phyloP scores from a whole-genome alignment of 1,140 invertebrate species.

The Ostrea edulis region DNA sequence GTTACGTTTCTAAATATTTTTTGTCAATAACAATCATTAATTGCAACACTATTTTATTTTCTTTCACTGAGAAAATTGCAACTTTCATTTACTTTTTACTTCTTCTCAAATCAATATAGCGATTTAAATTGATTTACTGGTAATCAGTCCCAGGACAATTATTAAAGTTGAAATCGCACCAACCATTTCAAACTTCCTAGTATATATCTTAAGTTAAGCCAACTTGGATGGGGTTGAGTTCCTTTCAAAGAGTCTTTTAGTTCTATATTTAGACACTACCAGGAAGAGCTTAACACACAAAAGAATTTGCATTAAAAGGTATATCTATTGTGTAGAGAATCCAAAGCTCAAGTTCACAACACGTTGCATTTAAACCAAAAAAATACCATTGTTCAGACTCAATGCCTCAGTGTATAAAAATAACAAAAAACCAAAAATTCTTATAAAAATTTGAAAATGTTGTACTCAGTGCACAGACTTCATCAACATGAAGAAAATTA shows the following conservation, averaged over 20 bases:
- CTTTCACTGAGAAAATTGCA: not conserved
- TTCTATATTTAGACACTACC: not conserved
- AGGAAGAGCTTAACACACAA: slow-evolving; percentile 2
- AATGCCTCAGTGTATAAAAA: not conserved
- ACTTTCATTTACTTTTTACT: not conserved
- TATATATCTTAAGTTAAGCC: not conserved
- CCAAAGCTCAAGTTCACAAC: not conserved
- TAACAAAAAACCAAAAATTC: not conserved
- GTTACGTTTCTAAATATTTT: not conserved
- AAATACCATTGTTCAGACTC: not conserved
- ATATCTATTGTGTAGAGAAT: not conserved
- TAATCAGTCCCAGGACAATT: not conserved
- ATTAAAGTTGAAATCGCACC: not conserved
- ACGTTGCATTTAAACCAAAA: not conserved
- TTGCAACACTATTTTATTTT: too few relatives aligned
- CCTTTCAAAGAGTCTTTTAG: slow-evolving; percentile 26
- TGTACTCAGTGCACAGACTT: too few relatives aligned
- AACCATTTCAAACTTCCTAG: slow-evolving; percentile 35
- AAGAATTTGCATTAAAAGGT: not conserved
- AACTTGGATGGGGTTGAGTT: not conserved
- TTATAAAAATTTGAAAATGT: too few relatives aligned
- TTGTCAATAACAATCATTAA: too few relatives aligned
- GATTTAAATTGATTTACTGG: slow-evolving; percentile 17
- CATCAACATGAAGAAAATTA: too few relatives aligned
- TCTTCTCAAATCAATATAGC: not conserved